Evolutionary conservation across 2,113 vertebrate species (phyloP).

Genomic region (Pelobates fuscus): DNA sequence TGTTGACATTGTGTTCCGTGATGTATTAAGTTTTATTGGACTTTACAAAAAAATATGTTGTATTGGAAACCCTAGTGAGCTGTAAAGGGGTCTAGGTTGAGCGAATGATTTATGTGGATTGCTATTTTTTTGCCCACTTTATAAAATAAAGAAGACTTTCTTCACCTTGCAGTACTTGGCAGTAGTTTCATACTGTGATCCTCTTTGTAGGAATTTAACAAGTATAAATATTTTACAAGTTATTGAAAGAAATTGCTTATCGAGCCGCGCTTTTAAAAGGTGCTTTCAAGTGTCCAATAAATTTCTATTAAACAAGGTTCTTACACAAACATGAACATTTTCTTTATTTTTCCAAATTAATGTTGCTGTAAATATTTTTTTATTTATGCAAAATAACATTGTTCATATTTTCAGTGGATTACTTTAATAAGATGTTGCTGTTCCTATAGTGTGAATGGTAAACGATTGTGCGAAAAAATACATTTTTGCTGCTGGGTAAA

Average conservation of each 20-base stretch:
- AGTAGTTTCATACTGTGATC: constrained; percentile 5
- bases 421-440: not conserved
- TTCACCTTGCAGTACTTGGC: not conserved
- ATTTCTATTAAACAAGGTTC: constrained; percentile 15
- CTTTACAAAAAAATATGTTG: not conserved
- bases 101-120: not conserved
- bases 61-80: not conserved
- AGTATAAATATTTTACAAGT: constrained; percentile 29
- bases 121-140: not conserved
- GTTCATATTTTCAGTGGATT: not conserved
- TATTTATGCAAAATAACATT: not conserved
- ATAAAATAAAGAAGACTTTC: constrained; percentile 14
- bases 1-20: constrained; percentile 1
- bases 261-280: not conserved
- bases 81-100: constrained; percentile 11
- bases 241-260: constrained; percentile 26
- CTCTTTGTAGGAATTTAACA: constrained; percentile 22
- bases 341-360: constrained; percentile 22
- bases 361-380: constrained; percentile 20
- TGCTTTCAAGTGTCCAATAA: constrained; percentile 2
- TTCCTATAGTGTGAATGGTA: not conserved
- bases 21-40: not conserved
- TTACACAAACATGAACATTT: constrained; percentile 11
- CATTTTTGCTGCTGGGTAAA: not conserved
- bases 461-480: not conserved